Evolutionary conservation across 2,888 invertebrate species (phyloP), one percentile per base, ranked within the genome.

Genomic region (Leptinotarsa rubiginosa): DNA sequence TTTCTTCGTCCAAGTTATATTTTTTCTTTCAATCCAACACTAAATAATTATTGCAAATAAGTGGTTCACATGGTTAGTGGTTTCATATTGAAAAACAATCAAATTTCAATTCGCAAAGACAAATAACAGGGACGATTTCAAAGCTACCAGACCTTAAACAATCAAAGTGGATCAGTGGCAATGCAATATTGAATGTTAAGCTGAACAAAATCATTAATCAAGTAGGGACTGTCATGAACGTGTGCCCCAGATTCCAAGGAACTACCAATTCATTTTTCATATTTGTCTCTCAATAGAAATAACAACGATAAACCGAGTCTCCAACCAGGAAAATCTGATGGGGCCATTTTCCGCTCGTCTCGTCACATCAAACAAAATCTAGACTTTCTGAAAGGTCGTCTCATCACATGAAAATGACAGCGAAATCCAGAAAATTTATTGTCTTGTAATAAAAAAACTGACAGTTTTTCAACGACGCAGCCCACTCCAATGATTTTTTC

Each of bases 331-430:
- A 41, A 62, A 62, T 62, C 31, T 62, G 62, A n/a, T 62, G 7
- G 4, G 56, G 3, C 41, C 41, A 62, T 62, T 62, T 62, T 62
- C 41, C 62, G 31, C 56, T 20, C 22, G 25, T 56, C 56, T 20
- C 22, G 22, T 56, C 22, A 22, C 12, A 56, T 56, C 56, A 15
- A 22, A 56, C 56, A 22, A 25, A 56, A 56, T 15, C 22, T 13
- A 56, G n/a, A 62, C n/a, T 62, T 18, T 25, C 62, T 62, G 62
- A 62, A 62, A 62, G 18, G 12, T 2, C 20, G 56, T 22, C 56
- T 25, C 62, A 41, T 62, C 41, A 62, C 31, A 62, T 62, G 62
- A 62, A 62, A 62, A 62, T 62, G 62, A 31, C 62, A 41, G 62
- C 1, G 7, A n/a, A 62, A 25, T 62, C 62, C 62, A 62, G 31